Conservation (phyloP, 2,888 invertebrate genomes). For the Parnassius mnemosyne region DNA sequence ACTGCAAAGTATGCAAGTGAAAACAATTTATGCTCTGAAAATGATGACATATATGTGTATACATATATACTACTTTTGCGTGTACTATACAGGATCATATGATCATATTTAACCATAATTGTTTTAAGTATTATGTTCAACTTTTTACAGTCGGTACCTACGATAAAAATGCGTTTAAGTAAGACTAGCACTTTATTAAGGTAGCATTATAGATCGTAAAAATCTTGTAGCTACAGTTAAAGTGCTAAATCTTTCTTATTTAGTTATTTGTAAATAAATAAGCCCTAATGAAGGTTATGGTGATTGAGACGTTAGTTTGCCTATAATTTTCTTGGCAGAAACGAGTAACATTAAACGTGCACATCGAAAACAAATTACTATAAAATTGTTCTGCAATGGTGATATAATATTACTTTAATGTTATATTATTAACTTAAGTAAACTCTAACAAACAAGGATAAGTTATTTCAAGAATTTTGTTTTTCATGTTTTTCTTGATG, state of each 20-base stretch:
- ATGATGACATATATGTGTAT: background rate
- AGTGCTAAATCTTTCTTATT: conserved; percentile 52
- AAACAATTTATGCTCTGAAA: no score
- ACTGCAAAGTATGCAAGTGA: no score
- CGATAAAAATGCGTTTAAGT: conserved; percentile 36
- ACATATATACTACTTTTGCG: background rate
- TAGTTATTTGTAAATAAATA: conserved; percentile 57
- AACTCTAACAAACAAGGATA: conserved; percentile 5
- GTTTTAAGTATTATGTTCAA: background rate
- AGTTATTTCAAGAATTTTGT: no score
- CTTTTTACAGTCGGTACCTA: conserved; percentile 1
- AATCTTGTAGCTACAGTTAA: conserved; percentile 17
- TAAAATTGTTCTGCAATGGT: conserved; percentile 15
- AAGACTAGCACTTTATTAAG: conserved; percentile 40
- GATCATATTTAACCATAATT: background rate
- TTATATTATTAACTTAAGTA: conserved; percentile 8
- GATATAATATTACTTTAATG: conserved; percentile 15
- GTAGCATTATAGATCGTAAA: conserved; percentile 52
- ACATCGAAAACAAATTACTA: conserved; percentile 14
- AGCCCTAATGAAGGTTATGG: conserved; percentile 38
- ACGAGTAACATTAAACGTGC: conserved; percentile 34
- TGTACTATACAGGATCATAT: background rate
- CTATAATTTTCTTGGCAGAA: conserved; percentile 41
- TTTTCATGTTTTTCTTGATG: no score
- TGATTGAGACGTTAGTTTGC: conserved; percentile 38